Conservation (phyloP, 2,888 invertebrate genomes). For the Rhimphoctona megacephalus region DNA sequence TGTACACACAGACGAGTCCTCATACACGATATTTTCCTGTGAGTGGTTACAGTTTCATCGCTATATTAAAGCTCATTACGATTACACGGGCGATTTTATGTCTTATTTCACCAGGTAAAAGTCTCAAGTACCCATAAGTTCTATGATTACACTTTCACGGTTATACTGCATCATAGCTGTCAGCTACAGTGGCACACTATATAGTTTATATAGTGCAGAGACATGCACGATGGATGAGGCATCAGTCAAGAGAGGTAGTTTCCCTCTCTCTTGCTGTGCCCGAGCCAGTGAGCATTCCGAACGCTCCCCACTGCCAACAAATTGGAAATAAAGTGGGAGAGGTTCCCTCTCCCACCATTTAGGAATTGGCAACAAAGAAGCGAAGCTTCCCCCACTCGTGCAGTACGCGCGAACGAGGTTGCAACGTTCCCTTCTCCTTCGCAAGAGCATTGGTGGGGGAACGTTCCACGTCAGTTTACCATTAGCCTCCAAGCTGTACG, state of each 20-base stretch:
- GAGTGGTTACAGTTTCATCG: conserved; percentile 45
- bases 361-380: not conserved
- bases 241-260: not conserved
- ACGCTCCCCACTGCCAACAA: not conserved
- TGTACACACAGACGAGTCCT: not conserved
- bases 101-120: conserved; percentile 37
- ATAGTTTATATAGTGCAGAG: conserved; percentile 1
- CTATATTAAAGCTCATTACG: conserved; percentile 60
- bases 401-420: not conserved
- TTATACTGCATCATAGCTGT: conserved; percentile 12
- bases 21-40: conserved; percentile 1
- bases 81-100: conserved; percentile 60
- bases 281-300: not conserved
- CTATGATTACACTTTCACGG: conserved; percentile 38
- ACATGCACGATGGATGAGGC: not conserved
- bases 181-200: not conserved
- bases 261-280: not conserved
- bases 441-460: not conserved
- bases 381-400: not conserved
- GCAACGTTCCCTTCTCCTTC: not conserved
- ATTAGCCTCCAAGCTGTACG: not conserved
- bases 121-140: conserved; percentile 49
- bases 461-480: not conserved
- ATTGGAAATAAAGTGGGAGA: not conserved
- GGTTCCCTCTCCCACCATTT: not conserved